Percentiles rank a stretch among this genome's conserved stretches.
Evolutionary conservation across 2,113 vertebrate species (phyloP).

Genomic region (Strix aluco): DNA sequence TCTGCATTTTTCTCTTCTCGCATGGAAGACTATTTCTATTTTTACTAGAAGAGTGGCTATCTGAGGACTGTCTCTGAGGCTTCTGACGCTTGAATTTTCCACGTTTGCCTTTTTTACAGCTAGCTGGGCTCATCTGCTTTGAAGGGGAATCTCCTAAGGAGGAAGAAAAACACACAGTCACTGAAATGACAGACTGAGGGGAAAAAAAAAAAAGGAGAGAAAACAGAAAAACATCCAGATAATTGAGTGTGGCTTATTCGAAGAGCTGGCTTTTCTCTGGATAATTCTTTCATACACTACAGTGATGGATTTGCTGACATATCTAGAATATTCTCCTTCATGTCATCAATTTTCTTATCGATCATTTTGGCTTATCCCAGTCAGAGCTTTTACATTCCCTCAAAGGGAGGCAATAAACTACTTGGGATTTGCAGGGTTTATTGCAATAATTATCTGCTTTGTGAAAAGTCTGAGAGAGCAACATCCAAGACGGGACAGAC

Average conservation of each 20-base stretch:
- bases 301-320: neutral
- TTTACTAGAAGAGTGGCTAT: constrained; percentile 57
- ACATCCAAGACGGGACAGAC: neutral
- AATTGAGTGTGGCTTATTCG: neutral
- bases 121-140: constrained; percentile 49
- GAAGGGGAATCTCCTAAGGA: constrained; percentile 65
- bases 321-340: neutral
- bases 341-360: neutral
- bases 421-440: neutral
- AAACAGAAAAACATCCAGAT: neutral
- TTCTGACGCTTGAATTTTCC: constrained; percentile 80
- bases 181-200: neutral
- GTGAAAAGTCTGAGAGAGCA: neutral
- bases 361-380: neutral
- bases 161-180: neutral
- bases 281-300: neutral
- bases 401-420: neutral
- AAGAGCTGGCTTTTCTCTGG: neutral
- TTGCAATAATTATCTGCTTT: neutral
- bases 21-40: constrained; percentile 30
- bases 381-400: neutral
- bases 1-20: neutral
- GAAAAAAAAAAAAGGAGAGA: too few species aligned
- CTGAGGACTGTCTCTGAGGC: constrained; percentile 62
- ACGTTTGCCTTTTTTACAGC: constrained; percentile 72